phyloP scores from a whole-genome alignment of 2,888 invertebrate genomes.

The Trissonchulus sp. region DNA sequence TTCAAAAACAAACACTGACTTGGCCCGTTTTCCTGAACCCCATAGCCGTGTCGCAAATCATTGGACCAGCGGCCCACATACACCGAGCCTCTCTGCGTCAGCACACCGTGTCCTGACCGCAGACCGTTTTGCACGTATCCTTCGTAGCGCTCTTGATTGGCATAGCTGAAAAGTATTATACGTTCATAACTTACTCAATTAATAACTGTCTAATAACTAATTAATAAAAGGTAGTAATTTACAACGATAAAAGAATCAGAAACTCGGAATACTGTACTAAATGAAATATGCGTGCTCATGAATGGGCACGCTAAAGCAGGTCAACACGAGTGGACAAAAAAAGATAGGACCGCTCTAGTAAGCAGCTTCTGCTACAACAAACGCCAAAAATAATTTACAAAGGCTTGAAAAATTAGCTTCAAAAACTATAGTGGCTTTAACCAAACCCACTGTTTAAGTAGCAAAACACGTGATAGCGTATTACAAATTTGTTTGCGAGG shows the following conservation, averaged over 20 bases:
- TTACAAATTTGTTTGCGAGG: no score
- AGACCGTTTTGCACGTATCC: conserved; percentile 77
- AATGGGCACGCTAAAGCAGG: no score
- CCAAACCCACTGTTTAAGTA: no score
- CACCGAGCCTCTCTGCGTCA: conserved; percentile 68
- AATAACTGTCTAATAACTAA: background rate
- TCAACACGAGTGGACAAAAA: no score
- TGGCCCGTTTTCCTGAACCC: conserved; percentile 76
- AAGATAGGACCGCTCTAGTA: no score
- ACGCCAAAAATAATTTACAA: no score
- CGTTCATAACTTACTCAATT: background rate
- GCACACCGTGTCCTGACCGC: conserved; percentile 76
- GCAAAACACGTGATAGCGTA: no score
- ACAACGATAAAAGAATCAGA: no score
- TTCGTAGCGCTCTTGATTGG: conserved; percentile 72
- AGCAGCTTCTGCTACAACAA: no score
- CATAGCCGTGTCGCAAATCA: conserved; percentile 74
- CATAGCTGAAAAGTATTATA: conserved; percentile 58
- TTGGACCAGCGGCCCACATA: conserved; percentile 82
- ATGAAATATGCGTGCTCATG: no score
- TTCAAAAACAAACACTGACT: conserved; percentile 55
- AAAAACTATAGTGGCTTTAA: conserved; percentile 38
- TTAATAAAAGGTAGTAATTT: no score
- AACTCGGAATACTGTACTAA: background rate
- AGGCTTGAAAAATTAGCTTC: no score